Evolutionary conservation across 2,797 vertebrate species (phyloP).

Genomic region (Periparus ater): DNA sequence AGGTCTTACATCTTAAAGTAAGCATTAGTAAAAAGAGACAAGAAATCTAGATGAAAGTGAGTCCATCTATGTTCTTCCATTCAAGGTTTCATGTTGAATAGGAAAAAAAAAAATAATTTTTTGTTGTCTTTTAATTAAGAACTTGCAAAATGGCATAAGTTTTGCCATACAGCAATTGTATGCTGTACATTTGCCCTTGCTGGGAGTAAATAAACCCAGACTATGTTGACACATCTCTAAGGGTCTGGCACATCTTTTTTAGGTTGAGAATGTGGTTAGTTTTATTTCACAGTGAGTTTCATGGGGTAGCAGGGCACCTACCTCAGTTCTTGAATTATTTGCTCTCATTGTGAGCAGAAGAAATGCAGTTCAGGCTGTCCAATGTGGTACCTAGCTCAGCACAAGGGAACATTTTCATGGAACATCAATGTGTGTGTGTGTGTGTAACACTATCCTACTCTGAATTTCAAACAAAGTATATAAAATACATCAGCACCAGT

Average conservation of each 20-base stretch:
- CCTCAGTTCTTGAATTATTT: neutral
- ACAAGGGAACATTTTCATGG: neutral
- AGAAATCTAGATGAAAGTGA: neutral
- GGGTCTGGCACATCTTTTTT: neutral
- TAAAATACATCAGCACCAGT: neutral
- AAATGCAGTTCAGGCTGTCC: neutral
- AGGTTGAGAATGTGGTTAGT: neutral
- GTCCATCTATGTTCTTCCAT: neutral
- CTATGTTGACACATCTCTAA: neutral
- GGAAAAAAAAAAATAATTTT: neutral
- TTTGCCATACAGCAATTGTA: neutral
- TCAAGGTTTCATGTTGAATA: neutral
- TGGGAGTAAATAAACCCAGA: neutral
- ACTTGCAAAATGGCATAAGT: neutral
- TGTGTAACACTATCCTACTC: neutral
- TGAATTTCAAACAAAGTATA: neutral
- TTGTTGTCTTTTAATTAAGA: neutral
- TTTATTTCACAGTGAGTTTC: neutral
- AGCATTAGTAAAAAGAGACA: neutral
- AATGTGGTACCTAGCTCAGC: neutral
- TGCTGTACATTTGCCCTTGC: neutral
- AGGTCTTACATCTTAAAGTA: neutral
- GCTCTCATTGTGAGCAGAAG: neutral
- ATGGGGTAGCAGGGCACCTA: neutral
- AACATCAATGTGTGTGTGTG: neutral